Evolutionary conservation across 2,888 invertebrate genomes (phyloP).

Genomic region (Saturnia pavonia): DNA sequence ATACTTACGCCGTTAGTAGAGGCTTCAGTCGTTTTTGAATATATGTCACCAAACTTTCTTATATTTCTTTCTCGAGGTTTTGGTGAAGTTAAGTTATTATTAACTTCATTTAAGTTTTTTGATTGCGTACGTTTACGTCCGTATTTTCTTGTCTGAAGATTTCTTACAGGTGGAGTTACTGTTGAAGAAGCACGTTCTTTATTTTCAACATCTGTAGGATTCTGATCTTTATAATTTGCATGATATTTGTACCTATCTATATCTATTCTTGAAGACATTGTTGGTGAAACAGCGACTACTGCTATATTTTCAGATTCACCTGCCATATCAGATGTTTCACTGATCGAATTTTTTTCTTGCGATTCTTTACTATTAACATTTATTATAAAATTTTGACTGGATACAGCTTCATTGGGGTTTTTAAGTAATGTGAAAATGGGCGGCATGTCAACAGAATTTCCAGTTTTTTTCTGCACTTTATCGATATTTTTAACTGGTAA

Average conservation of each 20-base stretch:
- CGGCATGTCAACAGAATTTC: constrained; percentile 55
- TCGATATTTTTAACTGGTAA: constrained; percentile 28
- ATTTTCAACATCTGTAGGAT: constrained; percentile 37
- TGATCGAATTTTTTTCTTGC: constrained; percentile 51
- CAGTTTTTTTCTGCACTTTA: constrained; percentile 49
- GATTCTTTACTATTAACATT: constrained; percentile 67
- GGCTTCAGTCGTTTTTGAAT: constrained; percentile 67
- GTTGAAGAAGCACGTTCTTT: constrained; percentile 47
- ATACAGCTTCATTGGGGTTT: constrained; percentile 40
- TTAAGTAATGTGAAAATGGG: constrained; percentile 60
- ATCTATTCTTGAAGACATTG: constrained; percentile 39
- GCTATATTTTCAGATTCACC: constrained; percentile 53
- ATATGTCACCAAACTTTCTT: constrained; percentile 64
- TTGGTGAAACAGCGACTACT: constrained; percentile 41
- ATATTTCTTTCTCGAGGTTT: constrained; percentile 53
- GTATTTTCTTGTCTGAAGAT: constrained; percentile 65
- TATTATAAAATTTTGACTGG: constrained; percentile 52
- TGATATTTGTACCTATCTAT: constrained; percentile 62
- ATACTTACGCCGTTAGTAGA: constrained; percentile 72
- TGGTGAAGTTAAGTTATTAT: constrained; percentile 42
- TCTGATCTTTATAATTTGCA: constrained; percentile 61
- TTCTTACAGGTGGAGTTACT: constrained; percentile 58
- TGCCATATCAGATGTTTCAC: constrained; percentile 47
- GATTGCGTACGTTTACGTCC: constrained; percentile 49
- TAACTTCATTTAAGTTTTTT: constrained; percentile 44